Conservation (phyloP, 2,888 invertebrate species). For the Andrena fulva region DNA sequence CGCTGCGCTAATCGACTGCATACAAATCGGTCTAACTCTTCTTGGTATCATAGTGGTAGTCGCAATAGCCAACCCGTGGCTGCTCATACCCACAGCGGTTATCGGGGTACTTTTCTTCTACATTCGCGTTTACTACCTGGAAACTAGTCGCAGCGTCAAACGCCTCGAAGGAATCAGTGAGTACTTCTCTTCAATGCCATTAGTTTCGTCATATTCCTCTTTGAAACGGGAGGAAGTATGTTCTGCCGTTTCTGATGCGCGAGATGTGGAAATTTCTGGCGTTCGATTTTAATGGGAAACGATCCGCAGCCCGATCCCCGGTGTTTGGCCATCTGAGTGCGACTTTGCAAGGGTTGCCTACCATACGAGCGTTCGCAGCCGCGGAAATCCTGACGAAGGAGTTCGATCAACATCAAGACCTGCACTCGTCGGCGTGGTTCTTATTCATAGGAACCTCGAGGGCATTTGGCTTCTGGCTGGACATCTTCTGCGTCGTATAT, state of each 20-base stretch:
- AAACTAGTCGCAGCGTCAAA: constrained; percentile 93
- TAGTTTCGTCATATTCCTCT: too few relatives aligned
- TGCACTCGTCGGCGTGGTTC: constrained; percentile 97
- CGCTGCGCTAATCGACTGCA: constrained; percentile 87
- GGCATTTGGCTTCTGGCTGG: constrained; percentile 97
- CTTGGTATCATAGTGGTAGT: constrained; percentile 93
- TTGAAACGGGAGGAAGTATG: too few relatives aligned
- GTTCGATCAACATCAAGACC: constrained; percentile 93
- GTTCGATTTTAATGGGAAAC: neutral
- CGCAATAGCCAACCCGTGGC: constrained; percentile 90
- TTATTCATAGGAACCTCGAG: constrained; percentile 95
- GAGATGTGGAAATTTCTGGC: neutral
- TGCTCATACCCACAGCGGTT: constrained; percentile 89
- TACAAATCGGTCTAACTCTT: constrained; percentile 92
- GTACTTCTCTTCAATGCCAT: constrained; percentile 80
- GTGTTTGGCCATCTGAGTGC: constrained; percentile 97
- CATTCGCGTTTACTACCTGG: constrained; percentile 91
- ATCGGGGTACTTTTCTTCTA: constrained; percentile 91
- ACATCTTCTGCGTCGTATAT: constrained; percentile 94
- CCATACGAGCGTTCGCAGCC: constrained; percentile 95
- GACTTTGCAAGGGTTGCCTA: constrained; percentile 94
- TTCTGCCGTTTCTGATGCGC: neutral
- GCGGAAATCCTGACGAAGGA: constrained; percentile 91
- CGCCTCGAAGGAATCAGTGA: constrained; percentile 93
- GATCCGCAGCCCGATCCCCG: constrained; percentile 93